Evolutionary conservation across 2,113 vertebrate genomes (phyloP), one percentile per base, ranked within the genome.

Genomic region (Chauna torquata): DNA sequence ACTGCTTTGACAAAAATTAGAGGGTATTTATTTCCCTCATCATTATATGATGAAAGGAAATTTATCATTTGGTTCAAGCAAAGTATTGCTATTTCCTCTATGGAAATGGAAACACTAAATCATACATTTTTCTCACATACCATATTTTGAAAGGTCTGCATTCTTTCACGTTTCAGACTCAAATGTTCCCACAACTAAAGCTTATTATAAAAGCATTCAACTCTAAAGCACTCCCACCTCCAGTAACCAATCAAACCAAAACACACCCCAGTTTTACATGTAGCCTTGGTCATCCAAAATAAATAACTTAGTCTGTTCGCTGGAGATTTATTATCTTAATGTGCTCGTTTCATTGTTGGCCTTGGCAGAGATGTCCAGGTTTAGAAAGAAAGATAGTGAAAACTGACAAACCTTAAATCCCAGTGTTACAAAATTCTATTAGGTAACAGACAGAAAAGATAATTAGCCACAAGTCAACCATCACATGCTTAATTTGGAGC

Each of bases 51-150:
- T 75, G 72, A n/a, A 96, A 90, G 94, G 76, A 71, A 96, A 95
- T 86, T 45, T 92, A 93, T 96, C 65, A 87, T 90, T 94, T 94
- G 62, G 28, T 82, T 96, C 49, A 79, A 91, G 79, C 82, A 81
- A 75, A 94, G 79, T 81, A 69, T 86, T 96, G 87, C 88, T 94
- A 77, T 96, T 97, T 96, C 86, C 88, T 93, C 90, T 45, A 25
- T 85, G 88, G 94, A 94, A 96, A 96, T 92, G 83, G 94, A 95
- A 96, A 95, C 86, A 91, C 79, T 96, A 96, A 96, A 97, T 96
- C 92, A 91, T 69, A 92, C 70, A 75, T 96, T 96, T 91, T 92
- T 94, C 90, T 94, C 69, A 82, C 90, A 95, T 80, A 95, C 86
- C 71, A 9, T 80, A 77, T 92, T 92, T 84, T 94, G 75, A 94